phyloP scores from a whole-genome alignment of 2,113 vertebrate genomes.

The Epinephelus cyanopodus region DNA sequence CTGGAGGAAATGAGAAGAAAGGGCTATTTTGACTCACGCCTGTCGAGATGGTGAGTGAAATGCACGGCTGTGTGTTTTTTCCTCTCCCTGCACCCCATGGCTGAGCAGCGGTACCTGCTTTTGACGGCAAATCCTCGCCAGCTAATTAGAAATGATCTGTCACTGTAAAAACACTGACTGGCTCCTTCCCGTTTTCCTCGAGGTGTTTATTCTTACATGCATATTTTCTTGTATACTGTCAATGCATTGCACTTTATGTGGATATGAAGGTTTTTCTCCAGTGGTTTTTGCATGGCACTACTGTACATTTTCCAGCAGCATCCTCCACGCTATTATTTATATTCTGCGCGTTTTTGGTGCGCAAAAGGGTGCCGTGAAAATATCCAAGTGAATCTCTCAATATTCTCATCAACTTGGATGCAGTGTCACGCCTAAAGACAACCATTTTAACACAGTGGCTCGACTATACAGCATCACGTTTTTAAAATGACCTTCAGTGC shows the following conservation, averaged over 20 bases:
- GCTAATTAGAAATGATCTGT: constrained; percentile 61
- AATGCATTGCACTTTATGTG: not conserved
- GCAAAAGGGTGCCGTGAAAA: constrained; percentile 14
- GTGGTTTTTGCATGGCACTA: not conserved
- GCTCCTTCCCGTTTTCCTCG: not conserved
- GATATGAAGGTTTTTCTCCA: not conserved
- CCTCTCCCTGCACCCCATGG: not conserved
- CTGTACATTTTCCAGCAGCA: constrained; percentile 9
- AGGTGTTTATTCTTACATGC: not conserved
- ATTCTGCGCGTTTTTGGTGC: constrained; percentile 39
- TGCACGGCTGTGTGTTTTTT: constrained; percentile 37
- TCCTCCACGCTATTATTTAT: constrained; percentile 35
- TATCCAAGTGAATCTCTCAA: constrained; percentile 24
- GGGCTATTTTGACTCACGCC: constrained; percentile 74
- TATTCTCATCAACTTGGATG: constrained; percentile 42
- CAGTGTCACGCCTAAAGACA: constrained; percentile 54
- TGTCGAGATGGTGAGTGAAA: constrained; percentile 82
- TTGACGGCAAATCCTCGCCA: constrained; percentile 17
- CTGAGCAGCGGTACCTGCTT: constrained; percentile 47
- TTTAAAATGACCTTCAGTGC: constrained; percentile 84
- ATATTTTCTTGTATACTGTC: not conserved
- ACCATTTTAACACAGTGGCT: constrained; percentile 64
- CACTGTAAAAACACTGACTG: not conserved
- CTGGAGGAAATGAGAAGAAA: constrained; percentile 70
- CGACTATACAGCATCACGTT: constrained; percentile 53